These are phyloP conservation scores for Trialeurodes vaporariorum DNA, from an alignment of 1,140 invertebrate genomes.

Conservation along the genomic window DNA sequence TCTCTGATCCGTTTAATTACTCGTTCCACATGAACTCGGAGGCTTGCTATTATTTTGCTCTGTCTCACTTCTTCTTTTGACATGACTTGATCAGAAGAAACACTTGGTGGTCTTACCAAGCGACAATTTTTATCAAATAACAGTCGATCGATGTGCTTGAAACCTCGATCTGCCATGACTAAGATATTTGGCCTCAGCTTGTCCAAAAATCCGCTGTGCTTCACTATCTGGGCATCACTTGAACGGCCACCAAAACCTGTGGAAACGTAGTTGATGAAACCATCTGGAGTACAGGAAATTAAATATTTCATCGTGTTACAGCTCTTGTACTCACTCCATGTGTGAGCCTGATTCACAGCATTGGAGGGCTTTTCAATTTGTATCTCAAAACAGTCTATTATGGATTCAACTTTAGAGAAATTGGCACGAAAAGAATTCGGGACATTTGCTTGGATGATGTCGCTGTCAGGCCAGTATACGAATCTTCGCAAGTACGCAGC, in stretches of 20 bases:
- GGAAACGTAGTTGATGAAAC: conserved; percentile 35
- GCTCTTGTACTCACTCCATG: too few relatives aligned
- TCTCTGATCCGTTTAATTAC: conserved; percentile 32
- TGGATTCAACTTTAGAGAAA: too few relatives aligned
- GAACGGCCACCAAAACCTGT: conserved; percentile 32
- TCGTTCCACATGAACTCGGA: conserved; percentile 34
- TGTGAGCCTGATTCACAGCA: too few relatives aligned
- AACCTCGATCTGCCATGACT: conserved; percentile 34
- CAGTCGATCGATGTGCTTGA: conserved; percentile 30
- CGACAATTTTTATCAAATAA: conserved; percentile 24
- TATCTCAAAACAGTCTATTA: too few relatives aligned
- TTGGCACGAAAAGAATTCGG: too few relatives aligned
- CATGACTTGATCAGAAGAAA: conserved; percentile 20
- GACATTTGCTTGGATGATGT: too few relatives aligned
- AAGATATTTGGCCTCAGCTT: conserved; percentile 18
- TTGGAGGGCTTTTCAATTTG: too few relatives aligned
- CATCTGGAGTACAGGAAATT: conserved; percentile 33
- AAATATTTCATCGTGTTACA: too few relatives aligned
- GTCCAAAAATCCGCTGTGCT: conserved; percentile 30
- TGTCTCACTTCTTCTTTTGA: conserved; percentile 29
- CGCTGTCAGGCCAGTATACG: too few relatives aligned
- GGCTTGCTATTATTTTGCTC: conserved; percentile 33
- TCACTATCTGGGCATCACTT: conserved; percentile 29
- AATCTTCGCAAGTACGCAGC: too few relatives aligned
- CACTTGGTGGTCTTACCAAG: conserved; percentile 33